Percentiles rank a stretch among this genome's conserved stretches.
These are phyloP conservation scores for Ectemnius cavifrons DNA, from an alignment of 2,888 invertebrate species.

Conservation along the genomic window DNA sequence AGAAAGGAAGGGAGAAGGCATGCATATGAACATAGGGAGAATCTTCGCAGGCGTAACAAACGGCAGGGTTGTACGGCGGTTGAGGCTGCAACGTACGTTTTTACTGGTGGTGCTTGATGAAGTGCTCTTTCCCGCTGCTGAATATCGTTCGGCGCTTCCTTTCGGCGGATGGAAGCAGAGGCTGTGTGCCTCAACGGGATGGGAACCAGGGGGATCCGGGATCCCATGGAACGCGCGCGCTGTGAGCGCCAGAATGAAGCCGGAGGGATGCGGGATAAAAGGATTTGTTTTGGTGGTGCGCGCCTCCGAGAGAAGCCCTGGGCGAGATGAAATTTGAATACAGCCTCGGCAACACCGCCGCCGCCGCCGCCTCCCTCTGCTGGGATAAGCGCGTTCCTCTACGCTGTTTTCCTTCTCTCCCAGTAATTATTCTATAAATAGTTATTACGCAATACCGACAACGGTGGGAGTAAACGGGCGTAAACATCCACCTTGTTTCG, in stretches of 20 bases:
- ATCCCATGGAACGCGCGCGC: not conserved
- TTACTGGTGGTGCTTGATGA: conserved; percentile 39
- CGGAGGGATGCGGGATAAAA: conserved; percentile 35
- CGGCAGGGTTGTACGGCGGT: conserved; percentile 14
- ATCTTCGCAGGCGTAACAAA: too few species aligned
- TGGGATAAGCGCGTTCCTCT: not conserved
- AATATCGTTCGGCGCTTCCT: conserved; percentile 48
- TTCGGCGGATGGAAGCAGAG: conserved; percentile 16
- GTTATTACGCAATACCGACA: conserved; percentile 28
- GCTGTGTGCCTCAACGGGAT: too few species aligned
- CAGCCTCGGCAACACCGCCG: conserved; percentile 34
- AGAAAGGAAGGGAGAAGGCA: too few species aligned
- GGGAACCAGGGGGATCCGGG: conserved; percentile 20
- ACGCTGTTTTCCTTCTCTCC: conserved; percentile 28
- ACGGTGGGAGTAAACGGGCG: too few species aligned
- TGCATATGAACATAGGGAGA: not conserved
- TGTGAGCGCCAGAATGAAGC: not conserved
- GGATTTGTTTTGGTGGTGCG: conserved; percentile 47
- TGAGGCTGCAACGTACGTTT: conserved; percentile 30
- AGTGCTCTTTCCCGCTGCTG: conserved; percentile 48
- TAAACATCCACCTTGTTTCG: too few species aligned
- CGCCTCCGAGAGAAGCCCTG: not conserved
- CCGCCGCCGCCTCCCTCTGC: conserved; percentile 4
- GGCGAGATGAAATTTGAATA: conserved; percentile 50
- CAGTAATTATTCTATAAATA: conserved; percentile 49